Percentiles rank a stretch among this genome's conserved stretches.
These are phyloP conservation scores for Agapornis canus DNA, from an alignment of 2,797 vertebrate genomes.

Conservation along the genomic window DNA sequence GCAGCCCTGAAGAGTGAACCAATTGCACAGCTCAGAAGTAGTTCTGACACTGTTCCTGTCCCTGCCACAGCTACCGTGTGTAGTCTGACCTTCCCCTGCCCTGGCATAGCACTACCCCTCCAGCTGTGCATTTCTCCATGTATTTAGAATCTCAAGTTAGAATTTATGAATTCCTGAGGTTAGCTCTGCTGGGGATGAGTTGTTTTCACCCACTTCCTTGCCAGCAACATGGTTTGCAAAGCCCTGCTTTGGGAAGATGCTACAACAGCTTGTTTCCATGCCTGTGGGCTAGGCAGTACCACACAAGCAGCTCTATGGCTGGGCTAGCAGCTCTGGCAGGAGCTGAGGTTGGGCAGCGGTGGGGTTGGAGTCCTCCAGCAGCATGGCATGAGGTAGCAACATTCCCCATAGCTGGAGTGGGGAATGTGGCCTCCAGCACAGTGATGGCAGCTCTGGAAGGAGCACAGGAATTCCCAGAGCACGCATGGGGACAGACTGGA, in stretches of 20 bases:
- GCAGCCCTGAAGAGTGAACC: not conserved
- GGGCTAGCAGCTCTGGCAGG: not conserved
- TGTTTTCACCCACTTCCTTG: not conserved
- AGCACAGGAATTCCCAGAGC: not conserved
- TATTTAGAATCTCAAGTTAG: not conserved
- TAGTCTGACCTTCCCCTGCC: not conserved
- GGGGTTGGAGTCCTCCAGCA: not conserved
- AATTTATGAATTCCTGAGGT: not conserved
- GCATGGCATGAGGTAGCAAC: fast-evolving
- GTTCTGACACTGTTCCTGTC: not conserved
- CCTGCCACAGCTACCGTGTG: not conserved
- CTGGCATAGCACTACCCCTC: not conserved
- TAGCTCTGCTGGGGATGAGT: not conserved
- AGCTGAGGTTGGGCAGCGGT: not conserved
- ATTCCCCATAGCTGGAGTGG: not conserved
- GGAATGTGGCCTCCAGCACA: not conserved
- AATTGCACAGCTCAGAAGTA: not conserved
- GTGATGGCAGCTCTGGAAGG: not conserved
- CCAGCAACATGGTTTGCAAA: not conserved
- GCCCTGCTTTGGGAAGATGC: not conserved
- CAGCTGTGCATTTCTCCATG: not conserved
- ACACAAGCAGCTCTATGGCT: not conserved
- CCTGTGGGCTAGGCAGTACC: not conserved
- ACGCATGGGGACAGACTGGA: fast-evolving
- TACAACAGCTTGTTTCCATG: not conserved